These are phyloP conservation scores for Hyperoplus lanceolatus DNA, from an alignment of 2,797 vertebrate species.

Conservation along the genomic window DNA sequence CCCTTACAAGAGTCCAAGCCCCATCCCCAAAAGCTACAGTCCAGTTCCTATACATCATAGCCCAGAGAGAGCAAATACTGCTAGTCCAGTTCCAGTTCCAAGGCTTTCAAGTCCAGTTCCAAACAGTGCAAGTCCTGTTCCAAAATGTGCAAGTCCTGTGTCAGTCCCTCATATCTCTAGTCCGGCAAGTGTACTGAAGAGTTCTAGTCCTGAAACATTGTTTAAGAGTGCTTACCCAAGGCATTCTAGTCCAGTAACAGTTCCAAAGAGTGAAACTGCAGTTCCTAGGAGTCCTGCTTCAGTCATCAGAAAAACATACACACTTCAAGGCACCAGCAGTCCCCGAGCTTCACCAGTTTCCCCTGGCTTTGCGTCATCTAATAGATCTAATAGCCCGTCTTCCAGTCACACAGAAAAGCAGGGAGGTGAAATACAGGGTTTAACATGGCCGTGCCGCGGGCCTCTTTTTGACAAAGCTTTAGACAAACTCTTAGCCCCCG, in stretches of 20 bases:
- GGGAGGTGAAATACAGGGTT: constrained; percentile 41
- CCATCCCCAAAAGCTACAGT: constrained; percentile 44
- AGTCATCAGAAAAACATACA: constrained; percentile 63
- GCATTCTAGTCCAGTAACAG: constrained; percentile 59
- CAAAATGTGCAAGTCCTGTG: constrained; percentile 59
- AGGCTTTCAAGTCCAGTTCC: constrained; percentile 67
- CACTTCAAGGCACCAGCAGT: constrained; percentile 45
- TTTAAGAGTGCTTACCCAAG: constrained; percentile 32
- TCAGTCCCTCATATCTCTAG: constrained; percentile 41
- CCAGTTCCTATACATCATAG: constrained; percentile 24
- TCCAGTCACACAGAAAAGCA: constrained; percentile 39
- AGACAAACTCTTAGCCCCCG: constrained; percentile 75
- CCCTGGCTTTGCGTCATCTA: constrained; percentile 15
- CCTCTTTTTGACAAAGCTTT: constrained; percentile 73
- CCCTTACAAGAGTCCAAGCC: constrained; percentile 47
- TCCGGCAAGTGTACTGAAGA: constrained; percentile 28
- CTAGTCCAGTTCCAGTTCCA: constrained; percentile 53
- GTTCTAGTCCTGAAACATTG: constrained; percentile 49
- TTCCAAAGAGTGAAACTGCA: constrained; percentile 42
- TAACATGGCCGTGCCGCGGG: constrained; percentile 72
- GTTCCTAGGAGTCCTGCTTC: constrained; percentile 59
- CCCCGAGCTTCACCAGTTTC: constrained; percentile 67
- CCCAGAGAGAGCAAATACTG: constrained; percentile 30
- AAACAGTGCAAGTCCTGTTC: constrained; percentile 59
- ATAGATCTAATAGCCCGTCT: constrained; percentile 35